These are phyloP conservation scores for Heliconius ismenius DNA, from an alignment of 2,888 invertebrate species.

Conservation along the genomic window DNA sequence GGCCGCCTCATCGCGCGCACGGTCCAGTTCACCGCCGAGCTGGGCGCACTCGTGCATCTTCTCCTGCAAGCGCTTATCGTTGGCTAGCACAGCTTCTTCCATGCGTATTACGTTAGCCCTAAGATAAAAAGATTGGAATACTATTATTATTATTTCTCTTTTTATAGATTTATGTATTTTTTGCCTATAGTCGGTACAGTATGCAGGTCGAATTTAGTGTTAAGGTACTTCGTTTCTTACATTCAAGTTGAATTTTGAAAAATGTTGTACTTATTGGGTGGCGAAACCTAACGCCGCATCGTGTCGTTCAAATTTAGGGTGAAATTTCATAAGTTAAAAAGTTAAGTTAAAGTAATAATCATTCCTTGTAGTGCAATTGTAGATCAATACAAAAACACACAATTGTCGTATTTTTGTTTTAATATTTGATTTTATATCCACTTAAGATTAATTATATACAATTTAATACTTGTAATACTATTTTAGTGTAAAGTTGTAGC, in stretches of 20 bases:
- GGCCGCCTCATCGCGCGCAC: constrained; percentile 85
- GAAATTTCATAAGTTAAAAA: too few species aligned
- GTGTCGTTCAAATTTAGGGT: too few species aligned
- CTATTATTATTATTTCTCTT: background rate
- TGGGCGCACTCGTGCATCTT: constrained; percentile 86
- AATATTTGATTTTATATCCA: too few species aligned
- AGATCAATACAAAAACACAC: too few species aligned
- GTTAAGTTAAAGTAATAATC: too few species aligned
- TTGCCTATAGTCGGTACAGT: background rate
- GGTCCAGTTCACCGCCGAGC: constrained; percentile 84
- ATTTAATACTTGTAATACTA: too few species aligned
- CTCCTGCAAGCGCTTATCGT: constrained; percentile 84
- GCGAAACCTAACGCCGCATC: too few species aligned
- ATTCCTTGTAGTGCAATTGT: too few species aligned
- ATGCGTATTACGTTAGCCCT: constrained; percentile 76
- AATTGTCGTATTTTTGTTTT: too few species aligned
- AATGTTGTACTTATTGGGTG: too few species aligned
- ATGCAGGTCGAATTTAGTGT: background rate
- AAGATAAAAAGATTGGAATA: background rate
- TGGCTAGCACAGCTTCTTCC: constrained; percentile 82
- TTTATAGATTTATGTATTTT: background rate
- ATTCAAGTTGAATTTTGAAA: background rate
- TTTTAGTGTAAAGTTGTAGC: too few species aligned
- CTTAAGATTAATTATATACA: too few species aligned
- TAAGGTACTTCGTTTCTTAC: background rate